phyloP scores from a whole-genome alignment of 2,888 invertebrate species.

The Nomada hirtipes region DNA sequence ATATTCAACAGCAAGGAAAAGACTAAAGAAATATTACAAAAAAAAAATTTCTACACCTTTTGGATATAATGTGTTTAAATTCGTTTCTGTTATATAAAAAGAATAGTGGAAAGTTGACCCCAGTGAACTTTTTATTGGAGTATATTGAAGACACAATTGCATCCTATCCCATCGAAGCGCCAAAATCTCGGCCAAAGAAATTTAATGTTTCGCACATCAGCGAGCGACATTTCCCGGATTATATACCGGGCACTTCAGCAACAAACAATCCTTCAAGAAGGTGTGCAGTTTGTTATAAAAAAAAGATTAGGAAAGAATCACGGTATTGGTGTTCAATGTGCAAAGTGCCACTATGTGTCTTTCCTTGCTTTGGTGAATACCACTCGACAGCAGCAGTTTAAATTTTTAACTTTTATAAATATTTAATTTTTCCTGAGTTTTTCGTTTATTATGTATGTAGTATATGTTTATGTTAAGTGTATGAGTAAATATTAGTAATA shows the following conservation, averaged over 20 bases:
- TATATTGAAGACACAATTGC: slow-evolving; percentile 1
- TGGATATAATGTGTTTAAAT: slow-evolving; percentile 3
- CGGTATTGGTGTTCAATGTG: slow-evolving; percentile 3
- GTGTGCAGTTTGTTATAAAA: background rate
- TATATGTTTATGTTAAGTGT: slow-evolving; percentile 22
- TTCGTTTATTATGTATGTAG: background rate
- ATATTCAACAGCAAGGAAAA: slow-evolving; percentile 3
- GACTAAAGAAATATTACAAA: slow-evolving; percentile 18
- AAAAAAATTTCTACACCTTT: slow-evolving; percentile 16
- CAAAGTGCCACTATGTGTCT: slow-evolving; percentile 4
- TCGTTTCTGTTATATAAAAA: slow-evolving; percentile 27
- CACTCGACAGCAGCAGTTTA: slow-evolving; percentile 2
- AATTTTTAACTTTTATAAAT: slow-evolving; percentile 9
- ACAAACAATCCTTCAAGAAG: background rate
- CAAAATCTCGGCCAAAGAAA: background rate
- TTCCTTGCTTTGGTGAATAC: background rate
- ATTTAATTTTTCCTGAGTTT: slow-evolving; percentile 13
- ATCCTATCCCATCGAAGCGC: background rate
- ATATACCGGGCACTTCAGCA: background rate
- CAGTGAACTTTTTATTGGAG: slow-evolving; percentile 18
- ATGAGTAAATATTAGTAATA: slow-evolving; percentile 7
- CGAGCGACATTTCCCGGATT: background rate
- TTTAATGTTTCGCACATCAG: background rate
- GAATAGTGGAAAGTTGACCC: slow-evolving; percentile 9
- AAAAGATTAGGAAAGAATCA: background rate